Evolutionary conservation across 2,113 vertebrate species (phyloP).

Genomic region (Australoheros scitulus): DNA sequence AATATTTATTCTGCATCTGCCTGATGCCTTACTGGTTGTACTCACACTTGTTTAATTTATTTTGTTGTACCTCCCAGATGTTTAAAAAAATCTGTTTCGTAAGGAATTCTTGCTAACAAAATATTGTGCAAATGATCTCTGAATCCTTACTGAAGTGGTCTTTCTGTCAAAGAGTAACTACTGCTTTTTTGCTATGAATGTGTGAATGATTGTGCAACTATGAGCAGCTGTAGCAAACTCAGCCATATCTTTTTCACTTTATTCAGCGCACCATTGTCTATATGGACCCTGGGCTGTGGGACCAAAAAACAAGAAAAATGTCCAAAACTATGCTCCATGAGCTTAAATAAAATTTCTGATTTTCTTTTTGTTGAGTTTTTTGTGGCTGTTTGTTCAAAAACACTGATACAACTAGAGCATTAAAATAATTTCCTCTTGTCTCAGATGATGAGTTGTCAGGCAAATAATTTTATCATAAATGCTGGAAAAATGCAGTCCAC

Average conservation of each 20-base stretch:
- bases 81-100: constrained; percentile 34
- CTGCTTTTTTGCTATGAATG: constrained; percentile 35
- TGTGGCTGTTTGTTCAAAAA: constrained; percentile 7
- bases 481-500: neutral
- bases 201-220: constrained; percentile 46
- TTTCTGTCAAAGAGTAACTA: constrained; percentile 4
- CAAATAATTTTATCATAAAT: neutral
- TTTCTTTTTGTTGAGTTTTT: constrained; percentile 42
- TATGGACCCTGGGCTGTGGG: constrained; percentile 19
- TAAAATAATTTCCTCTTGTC: neutral
- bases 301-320: constrained; percentile 25
- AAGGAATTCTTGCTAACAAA: constrained; percentile 10
- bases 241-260: constrained; percentile 37
- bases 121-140: neutral
- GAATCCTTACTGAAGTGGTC: constrained; percentile 18
- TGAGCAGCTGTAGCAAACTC: constrained; percentile 51
- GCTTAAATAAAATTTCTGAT: constrained; percentile 64
- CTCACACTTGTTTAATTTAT: constrained; percentile 45
- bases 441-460: neutral
- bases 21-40: constrained; percentile 76
- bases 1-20: constrained; percentile 73
- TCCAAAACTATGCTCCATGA: constrained; percentile 48
- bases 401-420: neutral
- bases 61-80: constrained; percentile 27
- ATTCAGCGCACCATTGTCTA: constrained; percentile 27